These are phyloP conservation scores for Cantharis rufa DNA, from an alignment of 2,888 invertebrate genomes.

Conservation along the genomic window DNA sequence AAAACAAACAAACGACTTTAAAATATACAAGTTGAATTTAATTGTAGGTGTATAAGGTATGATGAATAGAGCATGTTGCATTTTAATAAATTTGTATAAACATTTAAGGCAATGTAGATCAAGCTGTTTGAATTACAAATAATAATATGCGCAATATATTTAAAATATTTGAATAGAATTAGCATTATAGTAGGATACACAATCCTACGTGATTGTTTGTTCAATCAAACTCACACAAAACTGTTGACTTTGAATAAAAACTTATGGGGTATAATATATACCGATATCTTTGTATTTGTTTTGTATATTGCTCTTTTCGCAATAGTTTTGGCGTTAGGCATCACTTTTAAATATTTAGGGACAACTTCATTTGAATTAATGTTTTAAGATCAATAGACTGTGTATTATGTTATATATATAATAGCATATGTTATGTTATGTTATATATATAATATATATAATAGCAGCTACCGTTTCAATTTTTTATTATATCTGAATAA, in stretches of 20 bases:
- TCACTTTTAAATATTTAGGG: background rate
- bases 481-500: background rate
- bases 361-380: background rate
- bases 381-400: background rate
- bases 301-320: background rate
- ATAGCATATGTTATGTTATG: no score
- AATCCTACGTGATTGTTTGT: conserved; percentile 14
- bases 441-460: no score
- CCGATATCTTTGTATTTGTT: background rate
- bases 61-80: background rate
- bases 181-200: conserved; percentile 13
- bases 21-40: background rate
- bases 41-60: background rate
- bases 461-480: background rate
- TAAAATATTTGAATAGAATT: conserved; percentile 19
- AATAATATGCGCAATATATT: conserved; percentile 1
- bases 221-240: conserved; percentile 12
- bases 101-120: conserved; percentile 3
- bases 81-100: conserved; percentile 1
- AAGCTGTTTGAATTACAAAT: conserved; percentile 2
- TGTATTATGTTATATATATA: background rate
- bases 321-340: background rate
- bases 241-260: background rate
- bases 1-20: conserved; percentile 1
- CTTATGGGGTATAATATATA: background rate